phyloP scores from a whole-genome alignment of 2,113 vertebrate genomes.

The Paracanthobrama guichenoti region DNA sequence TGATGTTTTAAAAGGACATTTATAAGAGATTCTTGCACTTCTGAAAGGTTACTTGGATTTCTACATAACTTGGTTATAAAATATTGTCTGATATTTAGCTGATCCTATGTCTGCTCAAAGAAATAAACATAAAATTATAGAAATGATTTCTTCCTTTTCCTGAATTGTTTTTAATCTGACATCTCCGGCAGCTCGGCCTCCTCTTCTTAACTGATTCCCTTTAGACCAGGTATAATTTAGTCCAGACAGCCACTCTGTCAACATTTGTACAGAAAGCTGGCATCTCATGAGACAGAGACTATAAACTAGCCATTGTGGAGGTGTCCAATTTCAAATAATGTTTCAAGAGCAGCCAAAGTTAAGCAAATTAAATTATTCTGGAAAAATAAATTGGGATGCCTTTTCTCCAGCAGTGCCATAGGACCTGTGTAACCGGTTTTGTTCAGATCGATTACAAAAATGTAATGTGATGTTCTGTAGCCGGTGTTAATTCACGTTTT shows the following conservation, averaged over 20 bases:
- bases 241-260: constrained; percentile 29
- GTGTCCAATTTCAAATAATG: constrained; percentile 3
- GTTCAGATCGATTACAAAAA: neutral
- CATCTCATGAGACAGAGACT: neutral
- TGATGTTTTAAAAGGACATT: neutral
- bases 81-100: too few species aligned
- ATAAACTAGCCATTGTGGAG: neutral
- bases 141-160: neutral
- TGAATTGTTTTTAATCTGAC: neutral
- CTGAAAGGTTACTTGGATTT: neutral
- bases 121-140: neutral
- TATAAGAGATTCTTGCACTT: neutral
- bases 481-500: neutral
- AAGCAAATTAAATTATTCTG: constrained; percentile 4
- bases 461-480: neutral
- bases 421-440: constrained; percentile 15
- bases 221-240: constrained; percentile 39
- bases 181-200: neutral
- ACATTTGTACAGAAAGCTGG: neutral
- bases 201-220: neutral
- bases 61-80: neutral
- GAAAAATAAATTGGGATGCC: neutral
- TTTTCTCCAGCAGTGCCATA: constrained; percentile 36
- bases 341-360: constrained; percentile 10
- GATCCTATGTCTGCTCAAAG: neutral